Evolutionary conservation across 2,888 invertebrate species (phyloP), one percentile per base, ranked within the genome.

Genomic region (Hoplodrina ambigua): DNA sequence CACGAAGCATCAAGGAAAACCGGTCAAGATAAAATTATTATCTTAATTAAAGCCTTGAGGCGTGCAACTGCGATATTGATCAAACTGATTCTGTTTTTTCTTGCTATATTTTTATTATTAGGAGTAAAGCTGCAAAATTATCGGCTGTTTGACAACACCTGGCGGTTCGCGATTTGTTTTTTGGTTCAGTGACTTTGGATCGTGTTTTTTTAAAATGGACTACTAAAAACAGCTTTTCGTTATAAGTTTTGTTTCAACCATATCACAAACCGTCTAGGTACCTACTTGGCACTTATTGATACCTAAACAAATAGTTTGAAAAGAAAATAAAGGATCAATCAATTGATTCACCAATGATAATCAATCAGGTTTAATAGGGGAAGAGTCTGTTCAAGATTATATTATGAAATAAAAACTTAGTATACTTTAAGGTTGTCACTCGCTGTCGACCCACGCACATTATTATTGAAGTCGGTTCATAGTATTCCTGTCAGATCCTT

Each of bases 1-100:
- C 85, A 74, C 82, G 56, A 72, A 69, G 75, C 72, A 83, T 86
- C 87, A 90, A 89, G 89, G 89, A 86, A 84, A 91, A 90, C 90
- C 81, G 81, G 89, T 90, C 76, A 59, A 75, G 78, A 82, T 83
- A 80, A 80, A 75, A 74, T 69, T 73, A 80, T 68, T 76, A 72
- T 72, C 64, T 69, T 79, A 66, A 78, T 75, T 75, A 68, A 81
- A 75, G 77, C 80, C 83, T 85, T 80, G 71, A 50, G 63, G 30
- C 64, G 69, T 78, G 77, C 78, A 77, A 72, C 72, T 73, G 70
- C 62, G 78, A 76, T 79, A 67, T 71, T 72, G 59, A 80, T 80
- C 80, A 72, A 73, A 80, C 71, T 76, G 69, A 70, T 77, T 78
- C 69, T 64, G 55, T 73, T 82, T 75, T 80, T 75, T 64, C 57